These are phyloP conservation scores for Fukomys damarensis DNA, from an alignment of 2,113 vertebrate genomes.

Conservation along the genomic window DNA sequence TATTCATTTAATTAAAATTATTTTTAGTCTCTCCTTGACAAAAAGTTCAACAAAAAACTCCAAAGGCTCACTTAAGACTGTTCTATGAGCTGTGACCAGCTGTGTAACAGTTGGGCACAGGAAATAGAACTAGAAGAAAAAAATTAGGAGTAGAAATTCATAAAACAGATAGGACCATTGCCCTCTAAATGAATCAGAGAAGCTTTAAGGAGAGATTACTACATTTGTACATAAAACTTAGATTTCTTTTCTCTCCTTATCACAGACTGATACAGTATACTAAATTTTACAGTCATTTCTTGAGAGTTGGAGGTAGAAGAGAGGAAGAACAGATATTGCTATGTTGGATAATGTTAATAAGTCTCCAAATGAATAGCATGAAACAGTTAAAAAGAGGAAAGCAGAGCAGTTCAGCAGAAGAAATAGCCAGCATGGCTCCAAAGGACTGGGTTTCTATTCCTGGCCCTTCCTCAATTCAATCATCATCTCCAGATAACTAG, in stretches of 20 bases:
- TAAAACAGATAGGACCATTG: not conserved
- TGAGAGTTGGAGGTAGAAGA: not conserved
- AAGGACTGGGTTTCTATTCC: not conserved
- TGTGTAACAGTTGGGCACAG: not conserved
- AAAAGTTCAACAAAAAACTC: constrained; percentile 1
- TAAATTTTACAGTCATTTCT: not conserved
- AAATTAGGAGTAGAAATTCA: not conserved
- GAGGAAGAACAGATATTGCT: not conserved
- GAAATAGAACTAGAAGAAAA: not conserved
- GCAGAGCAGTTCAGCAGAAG: not conserved
- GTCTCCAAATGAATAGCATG: not conserved
- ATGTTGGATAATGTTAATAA: not conserved
- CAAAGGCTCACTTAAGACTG: constrained; percentile 33
- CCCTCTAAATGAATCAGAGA: not conserved
- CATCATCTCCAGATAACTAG: not conserved
- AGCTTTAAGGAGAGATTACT: not conserved
- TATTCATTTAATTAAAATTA: constrained; percentile 28
- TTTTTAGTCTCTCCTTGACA: constrained; percentile 46
- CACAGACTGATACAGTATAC: not conserved
- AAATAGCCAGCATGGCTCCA: not conserved
- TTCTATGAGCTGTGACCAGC: not conserved
- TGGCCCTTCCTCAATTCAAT: not conserved
- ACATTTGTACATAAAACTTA: not conserved
- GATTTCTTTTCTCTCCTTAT: not conserved
- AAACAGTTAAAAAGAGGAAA: not conserved